These are phyloP conservation scores for Suncus etruscus DNA, from an alignment of 2,113 vertebrate species.

Conservation along the genomic window DNA sequence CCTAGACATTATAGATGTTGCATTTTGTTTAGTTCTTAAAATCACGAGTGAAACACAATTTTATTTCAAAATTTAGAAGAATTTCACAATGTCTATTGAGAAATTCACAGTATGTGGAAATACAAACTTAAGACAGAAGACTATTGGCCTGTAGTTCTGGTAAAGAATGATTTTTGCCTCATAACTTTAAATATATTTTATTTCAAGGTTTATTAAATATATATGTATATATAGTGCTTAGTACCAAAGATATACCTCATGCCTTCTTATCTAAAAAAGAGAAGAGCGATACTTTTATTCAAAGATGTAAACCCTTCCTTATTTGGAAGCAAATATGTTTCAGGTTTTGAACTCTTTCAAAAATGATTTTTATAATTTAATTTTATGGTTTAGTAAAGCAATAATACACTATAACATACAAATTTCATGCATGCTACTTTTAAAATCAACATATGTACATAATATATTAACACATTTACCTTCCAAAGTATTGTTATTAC, in stretches of 20 bases:
- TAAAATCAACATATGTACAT: background rate
- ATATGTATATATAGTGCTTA: background rate
- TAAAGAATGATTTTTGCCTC: background rate
- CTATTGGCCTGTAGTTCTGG: background rate
- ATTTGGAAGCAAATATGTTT: background rate
- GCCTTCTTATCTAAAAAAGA: background rate
- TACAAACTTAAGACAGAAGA: background rate
- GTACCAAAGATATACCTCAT: background rate
- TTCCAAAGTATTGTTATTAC: background rate
- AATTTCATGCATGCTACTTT: background rate
- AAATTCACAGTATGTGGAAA: background rate
- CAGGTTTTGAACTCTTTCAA: background rate
- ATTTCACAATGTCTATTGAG: background rate
- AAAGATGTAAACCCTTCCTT: constrained; percentile 8
- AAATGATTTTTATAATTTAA: background rate
- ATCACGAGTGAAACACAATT: background rate
- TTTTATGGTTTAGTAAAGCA: background rate
- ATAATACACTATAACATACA: background rate
- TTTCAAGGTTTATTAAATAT: background rate
- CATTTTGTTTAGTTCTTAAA: constrained; percentile 5
- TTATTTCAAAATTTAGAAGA: constrained; percentile 17
- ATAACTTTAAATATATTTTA: background rate
- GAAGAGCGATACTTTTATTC: background rate
- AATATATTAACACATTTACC: background rate
- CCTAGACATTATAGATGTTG: background rate